Evolutionary conservation across 1,140 invertebrate genomes (phyloP).

Genomic region (Gonatopus flavifemur): DNA sequence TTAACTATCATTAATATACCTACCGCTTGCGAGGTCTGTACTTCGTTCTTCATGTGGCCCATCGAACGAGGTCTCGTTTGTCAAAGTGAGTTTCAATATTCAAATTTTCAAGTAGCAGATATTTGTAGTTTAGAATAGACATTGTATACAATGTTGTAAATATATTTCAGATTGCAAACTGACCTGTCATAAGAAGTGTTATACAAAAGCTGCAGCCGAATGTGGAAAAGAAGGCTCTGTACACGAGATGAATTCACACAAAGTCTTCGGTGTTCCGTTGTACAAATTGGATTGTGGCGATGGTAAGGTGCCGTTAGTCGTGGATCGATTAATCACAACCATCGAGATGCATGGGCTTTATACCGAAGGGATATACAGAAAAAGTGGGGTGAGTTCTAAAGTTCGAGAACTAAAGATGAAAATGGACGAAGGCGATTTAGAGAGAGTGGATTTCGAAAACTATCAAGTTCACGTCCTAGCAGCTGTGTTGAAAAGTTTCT

Average conservation of each 20-base stretch:
- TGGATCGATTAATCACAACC: slow-evolving; percentile 83
- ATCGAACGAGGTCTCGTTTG: slow-evolving; percentile 87
- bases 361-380: slow-evolving; percentile 90
- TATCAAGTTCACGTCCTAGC: slow-evolving; percentile 88
- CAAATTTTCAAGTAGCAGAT: too few species aligned
- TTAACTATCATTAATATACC: slow-evolving; percentile 93
- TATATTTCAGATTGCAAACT: slow-evolving; percentile 79
- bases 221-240: slow-evolving; percentile 63
- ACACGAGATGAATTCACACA: slow-evolving; percentile 58
- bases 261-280: slow-evolving; percentile 79
- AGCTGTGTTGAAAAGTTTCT: slow-evolving; percentile 88
- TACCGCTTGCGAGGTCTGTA: slow-evolving; percentile 94
- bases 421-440: slow-evolving; percentile 73
- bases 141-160: not conserved
- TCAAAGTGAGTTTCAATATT: slow-evolving; percentile 70
- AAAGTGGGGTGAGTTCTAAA: slow-evolving; percentile 84
- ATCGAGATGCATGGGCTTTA: slow-evolving; percentile 92
- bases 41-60: slow-evolving; percentile 92
- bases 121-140: too few species aligned
- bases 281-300: slow-evolving; percentile 74
- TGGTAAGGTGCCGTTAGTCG: slow-evolving; percentile 79
- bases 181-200: slow-evolving; percentile 94
- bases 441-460: slow-evolving; percentile 68
- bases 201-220: slow-evolving; percentile 66
- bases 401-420: slow-evolving; percentile 73